These are phyloP conservation scores for Zaprionus bogoriensis DNA, from an alignment of 2,888 invertebrate genomes.

Conservation along the genomic window DNA sequence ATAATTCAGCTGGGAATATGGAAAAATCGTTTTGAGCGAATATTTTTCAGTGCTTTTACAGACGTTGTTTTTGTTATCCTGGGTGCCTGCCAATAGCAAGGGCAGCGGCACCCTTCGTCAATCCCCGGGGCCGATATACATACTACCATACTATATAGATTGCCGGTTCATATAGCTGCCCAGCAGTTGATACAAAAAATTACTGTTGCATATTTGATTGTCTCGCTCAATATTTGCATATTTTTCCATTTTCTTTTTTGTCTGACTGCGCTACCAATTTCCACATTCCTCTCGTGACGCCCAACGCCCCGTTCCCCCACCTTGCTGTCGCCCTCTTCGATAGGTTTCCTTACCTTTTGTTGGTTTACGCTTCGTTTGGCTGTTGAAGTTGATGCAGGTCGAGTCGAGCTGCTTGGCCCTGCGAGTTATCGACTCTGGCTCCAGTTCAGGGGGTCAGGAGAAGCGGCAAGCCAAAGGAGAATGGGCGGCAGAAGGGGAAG, in stretches of 20 bases:
- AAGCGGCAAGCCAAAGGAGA: neutral
- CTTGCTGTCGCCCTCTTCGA: conserved; percentile 20
- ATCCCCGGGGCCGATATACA: conserved; percentile 17
- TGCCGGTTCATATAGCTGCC: conserved; percentile 16
- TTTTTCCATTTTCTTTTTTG: conserved; percentile 44
- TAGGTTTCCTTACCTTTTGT: conserved; percentile 48
- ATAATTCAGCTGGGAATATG: neutral
- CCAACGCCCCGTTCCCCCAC: conserved; percentile 26
- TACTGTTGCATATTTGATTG: conserved; percentile 76
- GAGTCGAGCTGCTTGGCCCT: conserved; percentile 19
- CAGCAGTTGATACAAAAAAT: conserved; percentile 59
- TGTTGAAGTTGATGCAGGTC: conserved; percentile 15
- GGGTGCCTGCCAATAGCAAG: conserved; percentile 11
- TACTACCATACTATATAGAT: conserved; percentile 17
- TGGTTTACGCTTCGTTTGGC: conserved; percentile 46
- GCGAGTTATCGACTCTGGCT: conserved; percentile 43
- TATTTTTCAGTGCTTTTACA: neutral
- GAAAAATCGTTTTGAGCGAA: neutral
- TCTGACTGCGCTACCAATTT: conserved; percentile 9
- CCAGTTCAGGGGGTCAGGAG: conserved; percentile 1
- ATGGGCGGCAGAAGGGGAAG: neutral
- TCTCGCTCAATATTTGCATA: conserved; percentile 75
- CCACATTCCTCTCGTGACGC: conserved; percentile 11
- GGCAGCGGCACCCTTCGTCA: conserved; percentile 40
- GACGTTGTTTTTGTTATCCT: conserved; percentile 26